These are phyloP conservation scores for Burhinus oedicnemus DNA, from an alignment of 2,113 vertebrate genomes.

Conservation along the genomic window DNA sequence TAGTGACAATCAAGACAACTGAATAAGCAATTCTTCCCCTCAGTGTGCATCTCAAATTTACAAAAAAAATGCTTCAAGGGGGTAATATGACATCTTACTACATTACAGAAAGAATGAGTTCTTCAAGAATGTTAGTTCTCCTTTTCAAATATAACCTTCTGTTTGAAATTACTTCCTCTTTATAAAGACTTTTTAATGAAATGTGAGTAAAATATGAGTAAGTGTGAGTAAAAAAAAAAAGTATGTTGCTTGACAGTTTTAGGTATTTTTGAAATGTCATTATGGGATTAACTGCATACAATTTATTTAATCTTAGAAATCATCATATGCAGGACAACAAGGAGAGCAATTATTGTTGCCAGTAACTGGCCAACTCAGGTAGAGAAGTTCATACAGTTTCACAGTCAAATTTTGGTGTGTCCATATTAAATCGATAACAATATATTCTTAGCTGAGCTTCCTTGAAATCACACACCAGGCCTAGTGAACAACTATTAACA, in stretches of 20 bases:
- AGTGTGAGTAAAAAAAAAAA: background rate
- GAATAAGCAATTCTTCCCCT: background rate
- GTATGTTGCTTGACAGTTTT: background rate
- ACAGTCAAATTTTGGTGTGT: slow-evolving; percentile 59
- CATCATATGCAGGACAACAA: background rate
- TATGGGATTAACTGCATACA: background rate
- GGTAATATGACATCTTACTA: background rate
- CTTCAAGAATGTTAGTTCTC: background rate
- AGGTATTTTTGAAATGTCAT: background rate
- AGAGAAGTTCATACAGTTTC: slow-evolving; percentile 65
- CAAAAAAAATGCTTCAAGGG: background rate
- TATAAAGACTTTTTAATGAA: background rate
- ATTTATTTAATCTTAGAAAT: slow-evolving; percentile 53
- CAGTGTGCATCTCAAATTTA: background rate
- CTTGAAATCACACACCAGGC: background rate
- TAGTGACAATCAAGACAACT: background rate
- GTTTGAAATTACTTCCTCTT: background rate
- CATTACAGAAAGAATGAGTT: background rate
- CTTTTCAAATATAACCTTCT: background rate
- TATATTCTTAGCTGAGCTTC: background rate
- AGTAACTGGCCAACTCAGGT: slow-evolving; percentile 43
- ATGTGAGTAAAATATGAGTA: background rate
- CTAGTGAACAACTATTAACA: background rate
- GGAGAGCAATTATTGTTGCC: slow-evolving; percentile 48
- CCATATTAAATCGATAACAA: background rate